These are phyloP conservation scores for Ditula angustiorana DNA, from an alignment of 2,888 invertebrate species.

Conservation along the genomic window DNA sequence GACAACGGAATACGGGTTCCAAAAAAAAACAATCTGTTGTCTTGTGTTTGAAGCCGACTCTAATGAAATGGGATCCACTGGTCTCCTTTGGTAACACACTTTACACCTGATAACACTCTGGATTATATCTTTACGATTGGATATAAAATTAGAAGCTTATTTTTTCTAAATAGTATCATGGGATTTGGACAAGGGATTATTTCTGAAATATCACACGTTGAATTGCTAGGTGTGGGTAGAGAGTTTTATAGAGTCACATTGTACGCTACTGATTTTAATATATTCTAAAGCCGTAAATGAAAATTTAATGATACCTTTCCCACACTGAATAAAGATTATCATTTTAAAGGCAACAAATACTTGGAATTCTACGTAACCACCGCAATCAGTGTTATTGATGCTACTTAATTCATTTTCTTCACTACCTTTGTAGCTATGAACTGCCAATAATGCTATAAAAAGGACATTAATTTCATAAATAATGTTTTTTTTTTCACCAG, in stretches of 20 bases:
- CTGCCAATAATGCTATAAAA: not conserved
- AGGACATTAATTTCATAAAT: not conserved
- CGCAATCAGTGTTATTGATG: not conserved
- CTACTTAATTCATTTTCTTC: no score
- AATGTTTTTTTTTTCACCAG: not conserved
- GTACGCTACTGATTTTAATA: slow-evolving; percentile 14
- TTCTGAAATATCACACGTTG: slow-evolving; percentile 34
- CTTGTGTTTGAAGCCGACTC: slow-evolving; percentile 56
- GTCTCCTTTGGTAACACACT: slow-evolving; percentile 50
- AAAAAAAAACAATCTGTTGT: slow-evolving; percentile 45
- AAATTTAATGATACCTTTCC: not conserved
- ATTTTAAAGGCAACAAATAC: not conserved
- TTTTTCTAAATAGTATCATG: slow-evolving; percentile 15
- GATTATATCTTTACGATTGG: slow-evolving; percentile 47
- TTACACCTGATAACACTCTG: slow-evolving; percentile 49
- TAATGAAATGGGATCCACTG: slow-evolving; percentile 62
- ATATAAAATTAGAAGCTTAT: slow-evolving; percentile 35
- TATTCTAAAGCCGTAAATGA: slow-evolving; percentile 1
- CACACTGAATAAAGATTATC: not conserved
- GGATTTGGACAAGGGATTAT: slow-evolving; percentile 27
- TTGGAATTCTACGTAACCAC: not conserved
- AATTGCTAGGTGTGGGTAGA: slow-evolving; percentile 25
- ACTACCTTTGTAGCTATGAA: not conserved
- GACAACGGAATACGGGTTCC: slow-evolving; percentile 41
- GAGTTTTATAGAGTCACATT: slow-evolving; percentile 11